Evolutionary conservation across 2,888 invertebrate genomes (phyloP).

Genomic region (Lathronympha strigana): DNA sequence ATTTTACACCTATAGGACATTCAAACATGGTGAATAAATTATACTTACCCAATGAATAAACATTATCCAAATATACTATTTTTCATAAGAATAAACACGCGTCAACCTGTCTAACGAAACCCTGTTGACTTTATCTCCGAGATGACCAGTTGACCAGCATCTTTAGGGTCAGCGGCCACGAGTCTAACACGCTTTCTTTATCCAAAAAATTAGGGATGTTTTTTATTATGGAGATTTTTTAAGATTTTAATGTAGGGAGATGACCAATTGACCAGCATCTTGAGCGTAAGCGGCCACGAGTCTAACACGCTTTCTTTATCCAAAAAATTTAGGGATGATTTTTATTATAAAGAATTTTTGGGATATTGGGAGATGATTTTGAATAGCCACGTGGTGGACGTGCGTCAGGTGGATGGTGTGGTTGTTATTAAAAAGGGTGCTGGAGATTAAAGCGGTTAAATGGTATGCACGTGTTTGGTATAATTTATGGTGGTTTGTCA

Average conservation of each 20-base stretch:
- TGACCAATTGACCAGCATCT: slow-evolving; percentile 55
- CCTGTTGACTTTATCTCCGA: slow-evolving; percentile 28
- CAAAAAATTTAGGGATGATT: slow-evolving; percentile 16
- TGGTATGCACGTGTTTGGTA: slow-evolving; percentile 14
- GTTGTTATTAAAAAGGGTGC: slow-evolving; percentile 7
- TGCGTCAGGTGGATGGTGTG: slow-evolving; percentile 33
- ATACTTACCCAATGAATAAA: too few species aligned
- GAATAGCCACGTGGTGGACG: slow-evolving; percentile 26
- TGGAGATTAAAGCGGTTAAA: slow-evolving; percentile 24
- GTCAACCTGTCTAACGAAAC: slow-evolving; percentile 14
- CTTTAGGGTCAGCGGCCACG: slow-evolving; percentile 50
- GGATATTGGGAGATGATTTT: slow-evolving; percentile 39
- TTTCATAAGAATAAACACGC: slow-evolving; percentile 21
- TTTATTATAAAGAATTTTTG: slow-evolving; percentile 35
- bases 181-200: slow-evolving; percentile 53
- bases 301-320: slow-evolving; percentile 52
- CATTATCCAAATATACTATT: not conserved
- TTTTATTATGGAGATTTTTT: slow-evolving; percentile 30
- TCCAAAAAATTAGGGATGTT: slow-evolving; percentile 16
- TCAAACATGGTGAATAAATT: too few species aligned
- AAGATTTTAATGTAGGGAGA: too few species aligned
- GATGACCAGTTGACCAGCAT: slow-evolving; percentile 54
- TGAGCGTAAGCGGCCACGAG: slow-evolving; percentile 55
- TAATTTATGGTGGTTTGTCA: slow-evolving; percentile 5
- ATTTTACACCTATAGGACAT: too few species aligned